Base-by-base conservation (phyloP, 2,113 vertebrate genomes). In the Seriola rivoliana region DNA sequence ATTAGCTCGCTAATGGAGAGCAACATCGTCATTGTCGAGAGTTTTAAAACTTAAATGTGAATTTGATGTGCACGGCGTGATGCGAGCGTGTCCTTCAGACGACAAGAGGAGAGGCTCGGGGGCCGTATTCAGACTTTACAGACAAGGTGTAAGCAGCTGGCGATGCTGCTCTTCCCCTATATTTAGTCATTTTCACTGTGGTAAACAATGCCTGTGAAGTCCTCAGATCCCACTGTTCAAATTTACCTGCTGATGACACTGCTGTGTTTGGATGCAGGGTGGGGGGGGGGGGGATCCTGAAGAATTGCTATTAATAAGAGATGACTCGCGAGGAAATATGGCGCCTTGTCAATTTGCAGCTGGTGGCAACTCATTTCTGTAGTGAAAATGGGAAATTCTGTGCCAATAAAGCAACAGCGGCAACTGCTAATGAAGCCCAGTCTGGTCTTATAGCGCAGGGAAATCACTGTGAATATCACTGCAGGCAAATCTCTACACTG, bases 281-380 rank as follows among this genome's bases (percentile, higher is more conserved):
- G 10, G 65, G 65, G 44, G 8, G 54, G 65, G 42, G 11, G 65
- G 62, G 46, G 42, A 78, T 89, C 82, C 68, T 63, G 42, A 32
- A 68, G 42, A 80, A 88, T 66, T 21, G 69, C 78, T 40, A 70
- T 85, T 93, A 92, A 94, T 92, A 85, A 67, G 83, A 89, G 82
- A 65, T 76, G 91, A 88, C 89, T 89, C 52, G 71, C 12, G 23
- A 78, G 88, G 78, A 92, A 91, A 90, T 91, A 88, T 91, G 82
- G 81, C 71, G 75, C 89, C 14, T 75, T 91, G 91, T 93, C 92
- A 93, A 91, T 93, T 92, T 91, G 89, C 82, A 84, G 81, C 83
- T 85, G 86, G 74, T 82, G 87, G 89, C 82, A 58, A 92, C 86
- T 93, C 75, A 84, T 90, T 78, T 91, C 85, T 87, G 77, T 38